phyloP scores from a whole-genome alignment of 1,140 invertebrate genomes.

The Acyrthosiphon pisum region DNA sequence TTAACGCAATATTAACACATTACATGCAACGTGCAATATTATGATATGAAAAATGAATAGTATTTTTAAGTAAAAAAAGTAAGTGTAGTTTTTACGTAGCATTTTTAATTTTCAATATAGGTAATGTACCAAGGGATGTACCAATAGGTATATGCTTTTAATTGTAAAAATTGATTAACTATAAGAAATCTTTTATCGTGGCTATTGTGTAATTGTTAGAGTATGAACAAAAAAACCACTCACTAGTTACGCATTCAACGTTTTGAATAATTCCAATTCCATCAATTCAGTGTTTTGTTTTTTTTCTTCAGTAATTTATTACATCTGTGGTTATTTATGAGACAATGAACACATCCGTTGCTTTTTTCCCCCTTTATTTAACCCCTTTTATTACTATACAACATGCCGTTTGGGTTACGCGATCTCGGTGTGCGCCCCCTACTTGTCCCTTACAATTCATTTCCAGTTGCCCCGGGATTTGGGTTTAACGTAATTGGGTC shows the following conservation, averaged over 20 bases:
- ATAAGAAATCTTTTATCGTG: background rate
- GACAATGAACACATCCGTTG: background rate
- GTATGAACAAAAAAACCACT: background rate
- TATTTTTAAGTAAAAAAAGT: background rate
- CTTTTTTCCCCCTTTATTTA: background rate
- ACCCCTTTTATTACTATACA: background rate
- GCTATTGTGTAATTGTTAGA: background rate
- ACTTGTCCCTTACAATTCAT: background rate
- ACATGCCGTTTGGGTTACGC: slow-evolving; percentile 7
- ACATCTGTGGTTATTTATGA: background rate
- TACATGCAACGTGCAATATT: background rate
- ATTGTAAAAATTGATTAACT: background rate
- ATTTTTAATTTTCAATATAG: background rate
- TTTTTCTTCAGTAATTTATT: background rate
- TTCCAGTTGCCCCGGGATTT: background rate
- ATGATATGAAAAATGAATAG: background rate
- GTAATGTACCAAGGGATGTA: background rate
- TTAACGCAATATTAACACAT: too few species aligned
- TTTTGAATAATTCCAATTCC: background rate
- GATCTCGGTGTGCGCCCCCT: background rate
- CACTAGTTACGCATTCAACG: background rate
- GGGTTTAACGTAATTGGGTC: background rate
- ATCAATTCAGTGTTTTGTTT: slow-evolving; percentile 1
- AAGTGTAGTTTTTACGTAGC: background rate
- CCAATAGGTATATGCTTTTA: background rate